phyloP scores from a whole-genome alignment of 2,797 vertebrate species.

The Parauchenoglanis ngamensis region DNA sequence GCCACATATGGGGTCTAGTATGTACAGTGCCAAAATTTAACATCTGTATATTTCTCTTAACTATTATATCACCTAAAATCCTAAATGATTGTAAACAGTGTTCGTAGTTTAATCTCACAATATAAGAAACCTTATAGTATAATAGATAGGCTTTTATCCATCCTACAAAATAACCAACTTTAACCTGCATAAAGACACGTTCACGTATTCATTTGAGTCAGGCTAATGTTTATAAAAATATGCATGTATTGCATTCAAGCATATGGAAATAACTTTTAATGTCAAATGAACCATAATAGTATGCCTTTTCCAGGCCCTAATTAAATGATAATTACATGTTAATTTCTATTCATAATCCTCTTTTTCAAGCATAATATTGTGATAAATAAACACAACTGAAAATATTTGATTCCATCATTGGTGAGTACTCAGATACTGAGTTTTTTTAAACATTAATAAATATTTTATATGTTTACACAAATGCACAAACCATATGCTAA shows the following conservation, averaged over 20 bases:
- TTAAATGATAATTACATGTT: slow-evolving; percentile 51
- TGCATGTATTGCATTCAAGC: not conserved
- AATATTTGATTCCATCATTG: slow-evolving; percentile 26
- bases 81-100: not conserved
- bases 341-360: slow-evolving; percentile 38
- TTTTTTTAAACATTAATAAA: slow-evolving; percentile 57
- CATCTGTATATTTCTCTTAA: not conserved
- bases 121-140: not conserved
- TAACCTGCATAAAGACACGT: not conserved
- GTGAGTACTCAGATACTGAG: not conserved
- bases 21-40: not conserved
- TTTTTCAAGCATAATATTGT: slow-evolving; percentile 30
- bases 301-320: not conserved
- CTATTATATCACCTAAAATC: not conserved
- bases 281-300: not conserved
- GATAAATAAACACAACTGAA: slow-evolving; percentile 23
- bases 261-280: not conserved
- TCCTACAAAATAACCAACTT: not conserved
- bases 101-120: not conserved
- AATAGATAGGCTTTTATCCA: not conserved
- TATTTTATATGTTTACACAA: slow-evolving; percentile 72
- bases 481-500: slow-evolving; percentile 79
- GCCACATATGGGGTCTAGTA: not conserved
- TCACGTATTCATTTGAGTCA: not conserved
- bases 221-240: not conserved